Percentiles rank a stretch among this genome's conserved stretches.
phyloP scores from a whole-genome alignment of 2,113 vertebrate genomes.

The Manacus vitellinus region DNA sequence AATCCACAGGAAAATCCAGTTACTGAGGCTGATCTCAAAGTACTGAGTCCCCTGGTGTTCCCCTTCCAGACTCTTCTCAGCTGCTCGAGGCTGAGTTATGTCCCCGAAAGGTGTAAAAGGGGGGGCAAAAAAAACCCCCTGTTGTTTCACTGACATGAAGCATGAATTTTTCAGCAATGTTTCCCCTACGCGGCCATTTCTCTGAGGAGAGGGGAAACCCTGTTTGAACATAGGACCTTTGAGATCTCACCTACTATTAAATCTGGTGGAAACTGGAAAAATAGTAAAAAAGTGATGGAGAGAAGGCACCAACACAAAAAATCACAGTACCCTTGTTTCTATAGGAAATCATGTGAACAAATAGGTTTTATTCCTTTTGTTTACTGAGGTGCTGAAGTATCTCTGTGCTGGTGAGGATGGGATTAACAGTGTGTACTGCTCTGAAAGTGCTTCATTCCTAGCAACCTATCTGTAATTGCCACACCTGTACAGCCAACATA shows the following conservation, averaged over 20 bases:
- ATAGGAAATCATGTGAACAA: not conserved
- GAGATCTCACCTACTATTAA: not conserved
- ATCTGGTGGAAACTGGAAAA: not conserved
- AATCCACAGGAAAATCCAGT: not conserved
- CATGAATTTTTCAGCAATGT: not conserved
- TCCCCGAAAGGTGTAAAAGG: not conserved
- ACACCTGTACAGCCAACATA: not conserved
- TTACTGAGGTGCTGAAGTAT: not conserved
- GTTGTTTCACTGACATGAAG: not conserved
- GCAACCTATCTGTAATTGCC: not conserved
- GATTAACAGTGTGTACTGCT: not conserved
- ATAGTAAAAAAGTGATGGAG: not conserved
- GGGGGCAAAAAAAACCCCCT: fast-evolving
- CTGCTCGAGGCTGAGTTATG: not conserved
- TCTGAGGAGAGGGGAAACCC: not conserved
- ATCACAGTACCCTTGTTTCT: not conserved
- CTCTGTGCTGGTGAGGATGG: not conserved
- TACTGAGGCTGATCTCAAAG: not conserved
- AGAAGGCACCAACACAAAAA: not conserved
- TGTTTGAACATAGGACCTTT: not conserved
- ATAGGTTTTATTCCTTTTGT: not conserved
- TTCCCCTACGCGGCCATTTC: not conserved
- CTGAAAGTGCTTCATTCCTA: not conserved
- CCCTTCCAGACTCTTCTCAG: not conserved
- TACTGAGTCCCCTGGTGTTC: not conserved